Conservation (phyloP, 2,113 vertebrate genomes). For the Acrocephalus kingi region DNA sequence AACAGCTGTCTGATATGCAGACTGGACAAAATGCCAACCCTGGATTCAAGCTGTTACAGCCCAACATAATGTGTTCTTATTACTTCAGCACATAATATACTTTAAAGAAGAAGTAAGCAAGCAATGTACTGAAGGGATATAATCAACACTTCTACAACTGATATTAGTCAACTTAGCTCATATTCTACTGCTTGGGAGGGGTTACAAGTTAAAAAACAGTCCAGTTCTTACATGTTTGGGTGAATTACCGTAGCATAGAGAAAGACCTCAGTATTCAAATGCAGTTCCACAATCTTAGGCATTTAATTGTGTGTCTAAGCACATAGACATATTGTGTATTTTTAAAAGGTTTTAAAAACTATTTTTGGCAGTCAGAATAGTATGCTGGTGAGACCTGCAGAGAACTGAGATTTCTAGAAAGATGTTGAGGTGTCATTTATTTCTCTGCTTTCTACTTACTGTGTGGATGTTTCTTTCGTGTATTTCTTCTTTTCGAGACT, state of each 20-base stretch:
- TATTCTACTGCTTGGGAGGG: neutral
- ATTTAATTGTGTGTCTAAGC: neutral
- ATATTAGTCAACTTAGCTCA: neutral
- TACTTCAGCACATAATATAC: neutral
- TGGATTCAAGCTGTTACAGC: conserved; percentile 31
- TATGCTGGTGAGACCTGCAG: neutral
- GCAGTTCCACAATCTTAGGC: neutral
- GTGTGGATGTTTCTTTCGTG: neutral
- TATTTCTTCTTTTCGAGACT: neutral
- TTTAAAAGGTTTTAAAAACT: neutral
- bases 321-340: neutral
- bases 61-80: neutral
- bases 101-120: neutral
- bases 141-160: neutral
- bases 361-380: neutral
- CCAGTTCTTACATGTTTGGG: neutral
- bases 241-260: neutral
- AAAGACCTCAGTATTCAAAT: neutral
- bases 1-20: neutral
- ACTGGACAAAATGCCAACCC: neutral
- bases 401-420: neutral
- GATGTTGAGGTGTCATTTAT: neutral
- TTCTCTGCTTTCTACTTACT: neutral
- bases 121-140: neutral
- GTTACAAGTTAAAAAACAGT: neutral